phyloP scores from a whole-genome alignment of 2,113 vertebrate species.

The Anolis carolinensis region DNA sequence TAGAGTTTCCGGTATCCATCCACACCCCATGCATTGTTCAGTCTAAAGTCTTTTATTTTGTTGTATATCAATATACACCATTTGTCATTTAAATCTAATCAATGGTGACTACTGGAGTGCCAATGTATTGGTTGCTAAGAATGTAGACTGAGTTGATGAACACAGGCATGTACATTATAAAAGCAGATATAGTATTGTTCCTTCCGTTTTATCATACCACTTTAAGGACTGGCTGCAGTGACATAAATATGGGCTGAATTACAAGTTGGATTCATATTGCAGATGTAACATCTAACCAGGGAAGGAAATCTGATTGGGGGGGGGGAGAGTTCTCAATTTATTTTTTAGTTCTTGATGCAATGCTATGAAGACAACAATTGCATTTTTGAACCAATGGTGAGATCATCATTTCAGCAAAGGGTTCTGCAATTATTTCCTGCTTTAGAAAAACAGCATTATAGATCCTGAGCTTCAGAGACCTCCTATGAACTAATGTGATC shows the following conservation, averaged over 20 bases:
- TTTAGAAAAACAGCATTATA: background rate
- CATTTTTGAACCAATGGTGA: background rate
- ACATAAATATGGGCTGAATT: background rate
- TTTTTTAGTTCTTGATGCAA: background rate
- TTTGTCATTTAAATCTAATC: background rate
- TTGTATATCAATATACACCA: background rate
- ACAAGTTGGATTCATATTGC: background rate
- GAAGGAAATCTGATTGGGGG: background rate
- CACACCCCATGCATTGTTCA: background rate
- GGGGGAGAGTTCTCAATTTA: background rate
- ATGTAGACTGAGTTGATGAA: background rate
- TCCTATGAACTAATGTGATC: background rate
- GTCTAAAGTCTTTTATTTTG: background rate
- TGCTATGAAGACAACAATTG: background rate
- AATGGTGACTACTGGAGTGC: too few species aligned
- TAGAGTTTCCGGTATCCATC: background rate
- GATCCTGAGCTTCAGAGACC: background rate
- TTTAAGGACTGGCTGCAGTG: background rate
- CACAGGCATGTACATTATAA: background rate
- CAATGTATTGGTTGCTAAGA: background rate
- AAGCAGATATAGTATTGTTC: background rate
- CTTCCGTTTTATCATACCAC: background rate
- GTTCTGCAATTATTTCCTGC: background rate
- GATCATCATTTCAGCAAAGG: background rate
- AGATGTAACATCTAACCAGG: background rate